Evolutionary conservation across 2,797 vertebrate species (phyloP).

Genomic region (Luscinia luscinia): DNA sequence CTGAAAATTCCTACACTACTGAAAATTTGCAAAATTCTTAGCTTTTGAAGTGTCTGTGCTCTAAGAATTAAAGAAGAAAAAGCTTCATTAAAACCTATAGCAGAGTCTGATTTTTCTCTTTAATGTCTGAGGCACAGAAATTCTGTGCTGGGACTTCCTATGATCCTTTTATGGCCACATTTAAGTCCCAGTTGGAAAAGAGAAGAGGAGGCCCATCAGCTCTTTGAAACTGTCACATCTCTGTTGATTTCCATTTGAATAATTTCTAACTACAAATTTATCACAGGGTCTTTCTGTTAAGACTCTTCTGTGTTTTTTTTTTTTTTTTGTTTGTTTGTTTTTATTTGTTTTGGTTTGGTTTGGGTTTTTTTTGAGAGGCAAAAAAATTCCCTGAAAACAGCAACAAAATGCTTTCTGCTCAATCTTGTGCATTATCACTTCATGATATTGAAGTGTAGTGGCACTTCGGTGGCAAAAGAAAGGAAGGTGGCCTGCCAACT

Average conservation of each 20-base stretch:
- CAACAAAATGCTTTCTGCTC: neutral
- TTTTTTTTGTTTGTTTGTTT: no score
- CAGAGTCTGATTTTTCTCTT: neutral
- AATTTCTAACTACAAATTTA: neutral
- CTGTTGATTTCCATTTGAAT: neutral
- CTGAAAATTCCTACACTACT: neutral
- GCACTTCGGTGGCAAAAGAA: neutral
- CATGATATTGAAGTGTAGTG: neutral
- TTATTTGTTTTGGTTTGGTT: no score
- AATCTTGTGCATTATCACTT: neutral
- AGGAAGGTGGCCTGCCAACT: neutral
- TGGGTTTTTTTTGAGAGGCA: neutral
- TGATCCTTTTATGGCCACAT: neutral
- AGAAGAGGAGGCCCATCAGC: neutral
- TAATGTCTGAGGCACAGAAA: neutral
- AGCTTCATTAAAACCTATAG: neutral
- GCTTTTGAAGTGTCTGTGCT: neutral
- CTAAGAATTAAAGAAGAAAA: neutral
- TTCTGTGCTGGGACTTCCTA: neutral
- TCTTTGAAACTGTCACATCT: neutral
- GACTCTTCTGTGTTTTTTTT: neutral
- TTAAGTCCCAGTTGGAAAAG: neutral
- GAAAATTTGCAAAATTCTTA: neutral
- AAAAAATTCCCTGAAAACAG: neutral
- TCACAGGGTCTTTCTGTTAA: neutral